Percentiles rank a stretch among this genome's conserved stretches.
phyloP scores from a whole-genome alignment of 2,113 vertebrate species.

The Nesoenas mayeri region DNA sequence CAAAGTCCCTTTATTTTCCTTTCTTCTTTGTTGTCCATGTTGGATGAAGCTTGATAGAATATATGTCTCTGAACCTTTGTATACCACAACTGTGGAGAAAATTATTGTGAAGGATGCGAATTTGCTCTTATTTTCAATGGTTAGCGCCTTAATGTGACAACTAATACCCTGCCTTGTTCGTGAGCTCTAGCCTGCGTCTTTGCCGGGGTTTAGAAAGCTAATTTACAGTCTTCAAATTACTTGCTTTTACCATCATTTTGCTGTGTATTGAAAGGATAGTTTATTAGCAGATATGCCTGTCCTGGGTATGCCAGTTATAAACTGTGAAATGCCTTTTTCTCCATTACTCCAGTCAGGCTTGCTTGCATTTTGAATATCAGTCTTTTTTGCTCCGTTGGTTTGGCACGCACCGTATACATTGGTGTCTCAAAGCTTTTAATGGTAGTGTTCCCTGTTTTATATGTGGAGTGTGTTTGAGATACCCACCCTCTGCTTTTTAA shows the following conservation, averaged over 20 bases:
- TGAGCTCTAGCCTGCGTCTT: not conserved
- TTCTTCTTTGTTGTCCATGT: not conserved
- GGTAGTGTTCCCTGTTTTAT: not conserved
- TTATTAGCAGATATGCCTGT: not conserved
- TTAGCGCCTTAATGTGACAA: not conserved
- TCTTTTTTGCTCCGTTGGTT: not conserved
- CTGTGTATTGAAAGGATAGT: not conserved
- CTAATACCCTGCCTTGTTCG: not conserved
- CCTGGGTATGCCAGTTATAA: not conserved
- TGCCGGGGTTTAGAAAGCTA: not conserved
- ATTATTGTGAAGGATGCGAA: not conserved
- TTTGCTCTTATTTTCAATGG: not conserved
- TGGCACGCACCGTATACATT: not conserved
- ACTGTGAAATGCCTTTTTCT: not conserved
- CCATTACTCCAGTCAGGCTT: not conserved
- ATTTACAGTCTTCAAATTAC: not conserved
- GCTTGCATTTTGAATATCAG: not conserved
- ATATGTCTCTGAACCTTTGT: not conserved
- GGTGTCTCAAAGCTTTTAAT: not conserved
- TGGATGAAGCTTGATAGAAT: not conserved
- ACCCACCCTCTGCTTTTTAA: not conserved
- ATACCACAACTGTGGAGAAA: rapidly evolving
- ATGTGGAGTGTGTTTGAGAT: not conserved
- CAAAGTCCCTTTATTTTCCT: not conserved
- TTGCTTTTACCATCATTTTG: not conserved